Conservation (phyloP, 2,888 invertebrate species). For the Thecophora atra region DNA sequence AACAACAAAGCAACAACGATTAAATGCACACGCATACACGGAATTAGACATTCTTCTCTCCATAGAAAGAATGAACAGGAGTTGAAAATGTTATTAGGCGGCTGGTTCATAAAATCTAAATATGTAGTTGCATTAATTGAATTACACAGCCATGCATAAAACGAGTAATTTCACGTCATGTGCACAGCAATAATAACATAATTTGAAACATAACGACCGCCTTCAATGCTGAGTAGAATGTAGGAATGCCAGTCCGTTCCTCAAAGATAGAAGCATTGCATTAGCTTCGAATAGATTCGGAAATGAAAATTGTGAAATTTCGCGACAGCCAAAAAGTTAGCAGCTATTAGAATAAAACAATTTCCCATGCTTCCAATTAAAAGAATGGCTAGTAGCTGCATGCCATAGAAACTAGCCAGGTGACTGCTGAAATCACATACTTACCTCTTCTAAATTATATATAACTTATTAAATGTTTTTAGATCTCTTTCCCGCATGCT, state of each 20-base stretch:
- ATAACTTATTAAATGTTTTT: too few species aligned
- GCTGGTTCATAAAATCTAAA: not conserved
- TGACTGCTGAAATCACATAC: too few species aligned
- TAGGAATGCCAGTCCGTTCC: not conserved
- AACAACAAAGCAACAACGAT: too few species aligned
- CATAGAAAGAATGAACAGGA: not conserved
- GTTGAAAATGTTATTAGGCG: not conserved
- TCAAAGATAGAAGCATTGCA: not conserved
- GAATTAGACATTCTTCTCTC: too few species aligned
- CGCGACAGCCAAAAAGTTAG: not conserved
- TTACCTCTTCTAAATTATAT: too few species aligned
- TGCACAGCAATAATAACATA: not conserved
- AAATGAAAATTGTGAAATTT: not conserved
- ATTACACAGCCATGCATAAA: slow-evolving; percentile 27
- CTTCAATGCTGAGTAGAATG: not conserved
- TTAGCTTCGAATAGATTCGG: not conserved
- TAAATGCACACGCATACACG: too few species aligned
- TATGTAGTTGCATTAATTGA: slow-evolving; percentile 9
- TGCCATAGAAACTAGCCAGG: too few species aligned
- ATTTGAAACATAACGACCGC: not conserved
- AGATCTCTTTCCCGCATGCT: too few species aligned
- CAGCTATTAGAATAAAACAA: not conserved
- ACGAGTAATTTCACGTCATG: not conserved
- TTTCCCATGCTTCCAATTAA: too few species aligned
- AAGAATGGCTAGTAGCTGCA: too few species aligned